Evolutionary conservation across 2,888 invertebrate species (phyloP).

Genomic region (Andrena fulva): DNA sequence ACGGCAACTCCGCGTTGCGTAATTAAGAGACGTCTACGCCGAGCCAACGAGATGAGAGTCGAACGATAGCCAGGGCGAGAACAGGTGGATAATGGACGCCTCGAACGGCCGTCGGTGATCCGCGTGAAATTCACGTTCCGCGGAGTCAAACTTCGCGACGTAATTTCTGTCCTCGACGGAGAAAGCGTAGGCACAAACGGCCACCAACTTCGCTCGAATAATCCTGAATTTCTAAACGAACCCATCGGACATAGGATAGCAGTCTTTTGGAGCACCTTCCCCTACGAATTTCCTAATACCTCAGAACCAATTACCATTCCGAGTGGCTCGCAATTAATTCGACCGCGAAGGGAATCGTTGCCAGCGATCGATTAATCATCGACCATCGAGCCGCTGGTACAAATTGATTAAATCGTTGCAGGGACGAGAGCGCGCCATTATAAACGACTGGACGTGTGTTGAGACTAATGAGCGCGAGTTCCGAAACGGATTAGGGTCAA

Average conservation of each 20-base stretch:
- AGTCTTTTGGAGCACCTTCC: not conserved
- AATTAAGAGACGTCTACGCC: slow-evolving; percentile 70
- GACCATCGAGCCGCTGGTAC: slow-evolving; percentile 6
- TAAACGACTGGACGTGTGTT: slow-evolving; percentile 26
- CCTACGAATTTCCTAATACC: not conserved
- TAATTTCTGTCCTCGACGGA: no score
- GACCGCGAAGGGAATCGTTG: not conserved
- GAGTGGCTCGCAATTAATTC: slow-evolving; percentile 4
- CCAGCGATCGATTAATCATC: slow-evolving; percentile 26
- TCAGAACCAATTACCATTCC: not conserved
- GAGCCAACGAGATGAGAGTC: slow-evolving; percentile 74
- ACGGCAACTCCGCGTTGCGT: slow-evolving; percentile 65
- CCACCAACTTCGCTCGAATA: no score
- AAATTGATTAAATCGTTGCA: slow-evolving; percentile 33
- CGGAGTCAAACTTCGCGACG: no score
- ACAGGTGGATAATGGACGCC: slow-evolving; percentile 27
- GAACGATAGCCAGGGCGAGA: slow-evolving; percentile 68
- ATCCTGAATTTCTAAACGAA: no score
- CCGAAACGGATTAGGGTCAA: slow-evolving; percentile 31
- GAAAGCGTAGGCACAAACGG: no score
- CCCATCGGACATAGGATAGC: no score
- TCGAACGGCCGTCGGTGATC: not conserved
- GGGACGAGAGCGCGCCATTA: slow-evolving; percentile 1
- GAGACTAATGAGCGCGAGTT: slow-evolving; percentile 18
- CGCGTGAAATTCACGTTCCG: not conserved